Evolutionary conservation across 2,888 invertebrate genomes (phyloP).

Genomic region (Trachelus iudaicus): DNA sequence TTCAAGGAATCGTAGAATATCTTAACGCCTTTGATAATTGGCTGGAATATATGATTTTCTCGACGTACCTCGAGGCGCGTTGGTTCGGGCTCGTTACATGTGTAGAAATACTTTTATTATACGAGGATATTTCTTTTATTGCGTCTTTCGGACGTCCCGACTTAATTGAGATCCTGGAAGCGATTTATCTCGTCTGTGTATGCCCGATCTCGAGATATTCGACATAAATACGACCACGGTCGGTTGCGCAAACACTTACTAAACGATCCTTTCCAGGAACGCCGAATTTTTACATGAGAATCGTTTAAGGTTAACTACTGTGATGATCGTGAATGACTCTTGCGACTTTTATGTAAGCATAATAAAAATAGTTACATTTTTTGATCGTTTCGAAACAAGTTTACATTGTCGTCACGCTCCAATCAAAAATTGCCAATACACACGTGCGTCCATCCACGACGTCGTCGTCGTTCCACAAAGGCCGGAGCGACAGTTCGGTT

Average conservation of each 20-base stretch:
- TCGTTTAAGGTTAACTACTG: background rate
- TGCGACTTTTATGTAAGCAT: background rate
- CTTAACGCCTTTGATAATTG: constrained; percentile 57
- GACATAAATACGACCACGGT: background rate
- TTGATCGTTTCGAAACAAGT: background rate
- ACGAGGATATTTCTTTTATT: background rate
- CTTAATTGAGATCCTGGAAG: background rate
- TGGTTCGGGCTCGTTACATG: background rate
- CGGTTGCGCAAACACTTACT: background rate
- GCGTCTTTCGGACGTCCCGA: background rate
- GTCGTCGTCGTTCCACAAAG: background rate
- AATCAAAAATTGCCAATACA: background rate
- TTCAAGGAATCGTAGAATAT: constrained; percentile 53
- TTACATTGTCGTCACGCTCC: background rate
- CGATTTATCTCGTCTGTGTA: background rate
- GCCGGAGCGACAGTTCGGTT: background rate
- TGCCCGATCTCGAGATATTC: background rate
- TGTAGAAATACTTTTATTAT: background rate
- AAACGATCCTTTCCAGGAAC: background rate
- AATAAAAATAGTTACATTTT: background rate
- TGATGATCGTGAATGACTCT: background rate
- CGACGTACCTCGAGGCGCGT: background rate
- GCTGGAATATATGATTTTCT: background rate
- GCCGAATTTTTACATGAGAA: background rate
- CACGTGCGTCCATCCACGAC: background rate